A percentile compares a stretch with the other conserved stretches of the same genome.
Evolutionary conservation across 2,797 vertebrate species (phyloP).

Genomic region (Poecile montanus): DNA sequence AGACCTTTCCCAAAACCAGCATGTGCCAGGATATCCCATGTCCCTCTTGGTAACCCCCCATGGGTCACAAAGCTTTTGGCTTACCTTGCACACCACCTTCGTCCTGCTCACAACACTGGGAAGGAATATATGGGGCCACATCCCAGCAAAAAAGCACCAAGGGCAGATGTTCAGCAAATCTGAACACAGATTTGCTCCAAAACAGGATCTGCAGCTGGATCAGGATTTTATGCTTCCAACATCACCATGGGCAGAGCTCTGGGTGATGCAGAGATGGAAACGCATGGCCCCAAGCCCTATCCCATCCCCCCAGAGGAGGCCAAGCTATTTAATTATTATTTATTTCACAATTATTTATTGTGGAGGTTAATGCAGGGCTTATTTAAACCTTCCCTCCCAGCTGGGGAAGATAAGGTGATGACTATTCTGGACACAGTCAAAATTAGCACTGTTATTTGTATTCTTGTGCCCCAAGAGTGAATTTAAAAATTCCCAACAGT

Average conservation of each 20-base stretch:
- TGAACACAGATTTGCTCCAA: neutral
- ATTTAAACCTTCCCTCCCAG: neutral
- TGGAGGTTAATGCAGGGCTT: neutral
- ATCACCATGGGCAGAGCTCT: neutral
- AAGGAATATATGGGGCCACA: neutral
- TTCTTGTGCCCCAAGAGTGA: neutral
- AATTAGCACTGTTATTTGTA: slow-evolving; percentile 59
- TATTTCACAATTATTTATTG: slow-evolving; percentile 5
- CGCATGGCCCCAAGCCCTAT: fast-evolving
- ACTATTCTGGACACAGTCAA: slow-evolving; percentile 43
- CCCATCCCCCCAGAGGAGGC: neutral
- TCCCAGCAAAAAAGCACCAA: neutral
- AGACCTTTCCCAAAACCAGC: neutral
- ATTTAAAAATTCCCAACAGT: slow-evolving; percentile 44
- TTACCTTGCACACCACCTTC: neutral
- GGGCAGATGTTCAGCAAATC: neutral
- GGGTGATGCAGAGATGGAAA: neutral
- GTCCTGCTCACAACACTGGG: neutral
- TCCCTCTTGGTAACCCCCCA: neutral
- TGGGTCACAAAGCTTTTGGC: neutral
- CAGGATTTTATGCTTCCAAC: neutral
- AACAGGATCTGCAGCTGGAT: neutral
- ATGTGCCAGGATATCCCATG: neutral
- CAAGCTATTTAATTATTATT: slow-evolving; percentile 20
- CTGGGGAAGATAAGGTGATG: slow-evolving; percentile 30